Base-by-base conservation (phyloP, 2,888 invertebrate species). In the Eucera pruinosa region DNA sequence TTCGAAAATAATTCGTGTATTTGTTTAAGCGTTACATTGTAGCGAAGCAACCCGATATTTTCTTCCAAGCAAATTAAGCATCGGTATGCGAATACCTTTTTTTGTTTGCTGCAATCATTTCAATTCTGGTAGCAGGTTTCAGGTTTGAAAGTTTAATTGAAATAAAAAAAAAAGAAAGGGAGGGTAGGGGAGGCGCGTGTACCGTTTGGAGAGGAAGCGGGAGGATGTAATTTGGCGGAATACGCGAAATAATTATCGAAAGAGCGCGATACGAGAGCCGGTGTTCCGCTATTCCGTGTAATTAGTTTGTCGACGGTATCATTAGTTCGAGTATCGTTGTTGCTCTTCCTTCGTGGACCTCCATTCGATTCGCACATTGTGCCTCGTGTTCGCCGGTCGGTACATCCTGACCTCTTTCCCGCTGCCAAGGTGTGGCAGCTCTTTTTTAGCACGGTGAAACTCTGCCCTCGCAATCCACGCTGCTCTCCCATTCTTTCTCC, bases 281-380 rank as follows among this genome's bases (percentile, higher is more conserved):
- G 61, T 58, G 62, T 77, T 75, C 75, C 75, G 75, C 62, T 75
- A 62, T 75, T 68, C 64, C 74, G 66, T 68, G 68, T 48, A 65
- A 65, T 77, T 78, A 65, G 66, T 58, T 77, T 57, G 78, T 72
- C 73, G 78, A 64, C 72, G 66, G 61, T 80, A 66, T 81, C 80
- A 77, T 77, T 82, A 79, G 80, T 80, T 83, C 80, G 73, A 74
- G 81, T 80, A 77, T 77, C 66, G 69, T 57, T 69, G 78, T 58
- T 52, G 39, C 68, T 78, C 69, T 79, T 81, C 81, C 81, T 81
- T 81, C 81, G 78, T 72, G 80, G 77, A 57, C 52, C 81, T 66
- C 52, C 78, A 54, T 69, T 64, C 81, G 78, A 61, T 73, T 78
- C 66, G 68, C 54, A 39, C 71, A 62, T 78, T 69, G 78, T 68